A percentile compares a stretch with the other conserved stretches of the same genome.
Conservation (phyloP, 2,113 vertebrate genomes). For the Colius striatus region DNA sequence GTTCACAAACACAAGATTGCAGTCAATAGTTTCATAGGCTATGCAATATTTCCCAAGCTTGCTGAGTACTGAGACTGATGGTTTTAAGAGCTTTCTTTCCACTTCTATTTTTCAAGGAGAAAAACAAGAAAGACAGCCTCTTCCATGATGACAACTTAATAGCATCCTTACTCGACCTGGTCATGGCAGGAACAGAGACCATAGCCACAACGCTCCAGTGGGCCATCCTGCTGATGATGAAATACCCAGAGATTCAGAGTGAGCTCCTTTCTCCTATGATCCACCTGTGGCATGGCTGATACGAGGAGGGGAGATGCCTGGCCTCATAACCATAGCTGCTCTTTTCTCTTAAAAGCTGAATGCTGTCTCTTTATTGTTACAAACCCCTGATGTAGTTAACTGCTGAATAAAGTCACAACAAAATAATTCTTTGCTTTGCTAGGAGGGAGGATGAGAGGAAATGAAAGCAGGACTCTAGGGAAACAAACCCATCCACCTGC, state of each 20-base stretch:
- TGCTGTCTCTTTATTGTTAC: background rate
- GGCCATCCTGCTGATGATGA: constrained; percentile 87
- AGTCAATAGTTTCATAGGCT: background rate
- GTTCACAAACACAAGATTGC: background rate
- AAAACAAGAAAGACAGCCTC: constrained; percentile 55
- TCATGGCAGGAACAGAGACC: constrained; percentile 92
- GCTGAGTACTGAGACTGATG: background rate
- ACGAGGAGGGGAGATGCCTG: background rate
- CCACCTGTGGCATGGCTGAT: background rate
- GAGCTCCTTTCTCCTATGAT: background rate
- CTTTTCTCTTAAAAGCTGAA: background rate
- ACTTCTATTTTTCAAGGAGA: constrained; percentile 64
- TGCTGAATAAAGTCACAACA: background rate
- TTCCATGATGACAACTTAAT: constrained; percentile 83
- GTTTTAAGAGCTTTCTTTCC: background rate
- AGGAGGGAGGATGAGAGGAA: background rate
- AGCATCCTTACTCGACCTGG: constrained; percentile 87
- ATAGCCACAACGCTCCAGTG: constrained; percentile 89
- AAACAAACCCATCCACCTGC: background rate
- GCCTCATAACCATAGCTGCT: background rate
- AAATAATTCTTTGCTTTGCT: background rate
- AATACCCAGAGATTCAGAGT: constrained; percentile 86
- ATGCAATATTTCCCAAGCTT: background rate
- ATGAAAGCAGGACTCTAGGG: background rate
- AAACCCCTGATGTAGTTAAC: background rate